Conservation (phyloP, 2,797 vertebrate genomes). For the Notolepis coatsorum region DNA sequence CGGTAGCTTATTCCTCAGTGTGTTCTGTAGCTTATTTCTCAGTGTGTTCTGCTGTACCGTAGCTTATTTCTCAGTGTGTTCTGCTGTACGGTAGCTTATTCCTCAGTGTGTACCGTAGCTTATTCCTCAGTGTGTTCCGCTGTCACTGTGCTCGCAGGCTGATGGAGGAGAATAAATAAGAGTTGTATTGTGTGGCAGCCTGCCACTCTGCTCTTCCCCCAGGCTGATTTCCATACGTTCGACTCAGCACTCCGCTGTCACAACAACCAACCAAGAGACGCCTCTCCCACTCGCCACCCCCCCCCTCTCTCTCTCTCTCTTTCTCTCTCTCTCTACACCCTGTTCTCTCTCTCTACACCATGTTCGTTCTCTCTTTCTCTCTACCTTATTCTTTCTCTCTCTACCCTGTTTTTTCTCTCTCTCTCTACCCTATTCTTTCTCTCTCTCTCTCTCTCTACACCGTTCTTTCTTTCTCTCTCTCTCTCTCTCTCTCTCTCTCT, state of each 20-base stretch:
- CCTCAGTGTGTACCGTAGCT: too few relatives aligned
- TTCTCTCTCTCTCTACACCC: constrained; percentile 1
- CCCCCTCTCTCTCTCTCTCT: constrained; percentile 1
- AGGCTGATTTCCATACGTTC: constrained; percentile 49
- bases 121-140: too few relatives aligned
- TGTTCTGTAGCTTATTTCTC: too few relatives aligned
- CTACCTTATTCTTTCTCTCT: too few relatives aligned
- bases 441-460: too few relatives aligned
- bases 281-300: constrained; percentile 8
- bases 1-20: too few relatives aligned
- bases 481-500: not conserved
- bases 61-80: too few relatives aligned
- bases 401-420: not conserved
- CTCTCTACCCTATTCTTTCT: too few relatives aligned
- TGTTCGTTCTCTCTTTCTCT: not conserved
- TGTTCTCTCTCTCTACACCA: constrained; percentile 1
- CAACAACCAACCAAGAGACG: too few relatives aligned
- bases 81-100: too few relatives aligned
- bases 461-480: too few relatives aligned
- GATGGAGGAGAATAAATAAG: not conserved
- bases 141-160: constrained; percentile 17
- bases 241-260: constrained; percentile 50
- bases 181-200: not conserved
- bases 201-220: not conserved
- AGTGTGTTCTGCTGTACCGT: too few relatives aligned